Conservation (phyloP, 2,888 invertebrate species). For the Caenorhabditis sinica region DNA sequence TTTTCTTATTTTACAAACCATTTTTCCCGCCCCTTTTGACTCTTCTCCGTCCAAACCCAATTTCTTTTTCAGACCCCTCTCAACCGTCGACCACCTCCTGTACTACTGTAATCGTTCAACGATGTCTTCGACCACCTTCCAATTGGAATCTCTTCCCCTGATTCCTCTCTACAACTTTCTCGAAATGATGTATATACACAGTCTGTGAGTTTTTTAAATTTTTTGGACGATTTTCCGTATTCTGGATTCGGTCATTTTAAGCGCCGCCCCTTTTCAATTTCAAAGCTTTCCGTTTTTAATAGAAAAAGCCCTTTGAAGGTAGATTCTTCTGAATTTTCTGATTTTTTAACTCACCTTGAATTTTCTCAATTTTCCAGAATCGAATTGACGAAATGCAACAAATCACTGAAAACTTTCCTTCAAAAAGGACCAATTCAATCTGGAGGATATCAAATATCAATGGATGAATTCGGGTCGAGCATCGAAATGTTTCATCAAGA, state of each 20-base stretch:
- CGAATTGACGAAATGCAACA: not conserved
- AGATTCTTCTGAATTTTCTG: no score
- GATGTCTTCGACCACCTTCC: not conserved
- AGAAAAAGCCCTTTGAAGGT: no score
- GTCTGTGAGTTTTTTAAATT: not conserved
- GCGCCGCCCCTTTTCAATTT: no score
- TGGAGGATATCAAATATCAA: not conserved
- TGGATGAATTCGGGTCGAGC: not conserved
- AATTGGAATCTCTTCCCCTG: not conserved
- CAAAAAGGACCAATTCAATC: not conserved
- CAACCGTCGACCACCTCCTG: not conserved
- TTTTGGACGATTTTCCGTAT: not conserved
- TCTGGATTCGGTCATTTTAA: no score
- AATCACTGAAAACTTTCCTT: not conserved
- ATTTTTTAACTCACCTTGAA: no score
- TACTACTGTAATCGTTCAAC: not conserved
- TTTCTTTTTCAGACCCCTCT: no score
- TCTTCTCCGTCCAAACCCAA: no score
- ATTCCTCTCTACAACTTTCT: not conserved
- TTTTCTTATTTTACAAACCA: no score
- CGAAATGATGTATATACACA: not conserved
- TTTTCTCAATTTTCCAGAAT: not conserved
- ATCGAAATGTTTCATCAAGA: not conserved
- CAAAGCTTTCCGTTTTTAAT: no score
- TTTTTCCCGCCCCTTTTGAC: no score